A percentile compares a stretch with the other conserved stretches of the same genome.
Conservation (phyloP, 2,113 vertebrate genomes). For the Labrus mixtus region DNA sequence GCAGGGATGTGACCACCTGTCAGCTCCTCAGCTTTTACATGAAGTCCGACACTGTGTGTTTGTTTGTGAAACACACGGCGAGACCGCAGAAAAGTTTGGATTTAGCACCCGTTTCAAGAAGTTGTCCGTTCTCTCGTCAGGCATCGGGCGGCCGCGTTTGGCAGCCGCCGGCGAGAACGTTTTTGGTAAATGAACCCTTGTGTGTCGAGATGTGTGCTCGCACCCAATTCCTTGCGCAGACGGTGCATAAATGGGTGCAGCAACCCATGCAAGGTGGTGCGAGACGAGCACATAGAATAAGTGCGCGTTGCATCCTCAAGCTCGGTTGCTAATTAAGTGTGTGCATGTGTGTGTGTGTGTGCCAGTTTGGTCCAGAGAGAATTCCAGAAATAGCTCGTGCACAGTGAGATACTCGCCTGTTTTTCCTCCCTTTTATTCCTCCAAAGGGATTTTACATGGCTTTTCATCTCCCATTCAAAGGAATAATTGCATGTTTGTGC, state of each 20-base stretch:
- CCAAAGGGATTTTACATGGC: conserved; percentile 68
- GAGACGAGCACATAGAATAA: conserved; percentile 54
- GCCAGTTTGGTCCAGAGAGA: conserved; percentile 67
- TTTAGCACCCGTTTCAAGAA: conserved; percentile 28
- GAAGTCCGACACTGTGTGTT: background rate
- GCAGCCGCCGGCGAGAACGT: background rate
- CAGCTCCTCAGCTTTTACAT: conserved; percentile 46
- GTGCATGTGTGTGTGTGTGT: conserved; percentile 28
- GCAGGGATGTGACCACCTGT: conserved; percentile 5
- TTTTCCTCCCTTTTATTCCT: conserved; percentile 62
- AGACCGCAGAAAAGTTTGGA: conserved; percentile 5
- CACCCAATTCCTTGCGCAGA: conserved; percentile 50
- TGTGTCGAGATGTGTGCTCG: conserved; percentile 19
- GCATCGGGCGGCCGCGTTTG: background rate
- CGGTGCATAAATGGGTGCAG: conserved; percentile 34
- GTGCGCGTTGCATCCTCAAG: conserved; percentile 47
- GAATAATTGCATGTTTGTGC: conserved; percentile 67
- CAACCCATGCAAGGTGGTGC: conserved; percentile 49
- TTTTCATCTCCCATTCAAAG: conserved; percentile 64
- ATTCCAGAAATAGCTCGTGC: conserved; percentile 78
- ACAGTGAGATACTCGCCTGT: conserved; percentile 65
- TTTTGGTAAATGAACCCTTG: conserved; percentile 19
- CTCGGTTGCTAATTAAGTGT: conserved; percentile 64
- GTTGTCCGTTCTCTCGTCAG: background rate
- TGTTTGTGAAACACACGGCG: too few species aligned